Conservation (phyloP, 2,797 vertebrate genomes). For the Sebastiscus albofasciatus region DNA sequence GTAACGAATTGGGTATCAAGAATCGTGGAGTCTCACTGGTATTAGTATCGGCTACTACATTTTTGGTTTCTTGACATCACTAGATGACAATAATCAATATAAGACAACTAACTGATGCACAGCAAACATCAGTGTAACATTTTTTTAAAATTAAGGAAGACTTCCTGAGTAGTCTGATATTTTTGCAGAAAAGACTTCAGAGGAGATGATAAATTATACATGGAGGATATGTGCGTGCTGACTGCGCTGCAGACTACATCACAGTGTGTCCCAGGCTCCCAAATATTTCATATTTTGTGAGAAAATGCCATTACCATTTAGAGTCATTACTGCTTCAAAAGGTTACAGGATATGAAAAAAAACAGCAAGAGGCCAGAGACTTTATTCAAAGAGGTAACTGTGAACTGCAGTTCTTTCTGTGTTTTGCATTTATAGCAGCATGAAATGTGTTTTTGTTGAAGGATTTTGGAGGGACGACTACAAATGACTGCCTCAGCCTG, state of each 20-base stretch:
- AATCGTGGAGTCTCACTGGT: too few species aligned
- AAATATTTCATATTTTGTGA: conserved; percentile 22
- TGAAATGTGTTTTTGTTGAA: conserved; percentile 2
- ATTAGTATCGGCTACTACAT: too few species aligned
- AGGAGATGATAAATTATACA: conserved; percentile 49
- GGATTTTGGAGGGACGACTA: not conserved
- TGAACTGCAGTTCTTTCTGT: not conserved
- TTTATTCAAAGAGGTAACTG: conserved; percentile 1
- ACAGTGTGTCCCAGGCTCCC: not conserved
- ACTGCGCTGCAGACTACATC: conserved; percentile 6
- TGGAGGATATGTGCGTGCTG: not conserved
- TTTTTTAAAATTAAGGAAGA: not conserved
- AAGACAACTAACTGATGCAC: not conserved
- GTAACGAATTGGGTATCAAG: too few species aligned
- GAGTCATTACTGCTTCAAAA: conserved; percentile 37
- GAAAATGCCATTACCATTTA: conserved; percentile 19
- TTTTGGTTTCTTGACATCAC: too few species aligned
- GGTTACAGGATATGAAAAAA: conserved; percentile 14
- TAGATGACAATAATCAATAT: not conserved
- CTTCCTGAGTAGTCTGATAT: not conserved
- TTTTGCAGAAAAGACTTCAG: conserved; percentile 25
- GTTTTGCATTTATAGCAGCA: conserved; percentile 13
- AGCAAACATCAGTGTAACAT: not conserved
- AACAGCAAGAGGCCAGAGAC: not conserved
- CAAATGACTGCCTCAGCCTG: not conserved